phyloP scores from a whole-genome alignment of 2,888 invertebrate genomes.

The Crossocerus cetratus region DNA sequence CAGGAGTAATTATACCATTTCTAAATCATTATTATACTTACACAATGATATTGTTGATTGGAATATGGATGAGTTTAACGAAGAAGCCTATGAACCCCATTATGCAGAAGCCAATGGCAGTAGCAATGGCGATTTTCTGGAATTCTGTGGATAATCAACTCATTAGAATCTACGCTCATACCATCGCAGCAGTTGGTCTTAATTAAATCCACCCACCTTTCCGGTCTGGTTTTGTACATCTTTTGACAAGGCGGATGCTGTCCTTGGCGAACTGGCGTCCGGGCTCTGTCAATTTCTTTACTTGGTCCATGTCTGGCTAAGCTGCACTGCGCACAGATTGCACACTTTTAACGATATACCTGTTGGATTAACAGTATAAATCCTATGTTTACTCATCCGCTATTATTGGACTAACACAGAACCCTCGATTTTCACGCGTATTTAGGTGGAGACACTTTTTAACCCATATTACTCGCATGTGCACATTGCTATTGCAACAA shows the following conservation, averaged over 20 bases:
- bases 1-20: constrained; percentile 54
- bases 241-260: constrained; percentile 97
- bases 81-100: constrained; percentile 99
- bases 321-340: neutral
- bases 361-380: neutral
- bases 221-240: constrained; percentile 99
- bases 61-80: constrained; percentile 99
- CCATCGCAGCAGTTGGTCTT: neutral
- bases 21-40: constrained; percentile 80
- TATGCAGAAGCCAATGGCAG: constrained; percentile 99
- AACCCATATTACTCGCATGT: too few relatives aligned
- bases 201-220: constrained; percentile 84
- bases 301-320: constrained; percentile 92
- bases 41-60: constrained; percentile 97
- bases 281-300: constrained; percentile 95
- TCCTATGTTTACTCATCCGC: neutral
- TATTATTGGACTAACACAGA: neutral
- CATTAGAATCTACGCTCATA: neutral
- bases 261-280: constrained; percentile 98
- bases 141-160: constrained; percentile 84
- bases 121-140: constrained; percentile 99
- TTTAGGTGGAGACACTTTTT: neutral
- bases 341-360: neutral
- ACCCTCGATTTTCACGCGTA: neutral
- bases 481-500: too few relatives aligned